phyloP scores from a whole-genome alignment of 2,113 vertebrate genomes.

The Dicentrarchus labrax region DNA sequence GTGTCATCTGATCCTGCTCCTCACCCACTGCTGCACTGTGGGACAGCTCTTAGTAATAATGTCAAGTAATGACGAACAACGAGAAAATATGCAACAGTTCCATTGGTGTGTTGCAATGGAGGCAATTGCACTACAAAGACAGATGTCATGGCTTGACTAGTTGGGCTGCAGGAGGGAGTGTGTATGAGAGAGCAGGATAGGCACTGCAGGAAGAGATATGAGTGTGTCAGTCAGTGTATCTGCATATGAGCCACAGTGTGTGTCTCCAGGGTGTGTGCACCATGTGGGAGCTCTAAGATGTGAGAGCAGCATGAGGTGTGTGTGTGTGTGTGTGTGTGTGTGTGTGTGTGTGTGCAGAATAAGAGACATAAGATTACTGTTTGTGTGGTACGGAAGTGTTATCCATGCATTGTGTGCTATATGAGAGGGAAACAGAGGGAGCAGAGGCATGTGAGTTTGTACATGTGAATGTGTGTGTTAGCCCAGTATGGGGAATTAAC shows the following conservation, averaged over 20 bases:
- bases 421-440: conserved; percentile 23
- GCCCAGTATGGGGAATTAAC: conserved; percentile 48
- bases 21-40: conserved; percentile 26
- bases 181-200: background rate
- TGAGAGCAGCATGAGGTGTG: background rate
- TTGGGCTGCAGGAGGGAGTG: conserved; percentile 29
- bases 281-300: conserved; percentile 15
- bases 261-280: conserved; percentile 4
- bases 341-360: background rate
- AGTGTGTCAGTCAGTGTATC: conserved; percentile 30
- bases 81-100: conserved; percentile 21
- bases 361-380: conserved; percentile 6
- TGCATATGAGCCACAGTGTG: conserved; percentile 4
- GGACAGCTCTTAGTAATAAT: background rate
- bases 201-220: conserved; percentile 8
- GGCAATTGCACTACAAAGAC: conserved; percentile 34
- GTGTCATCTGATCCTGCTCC: conserved; percentile 14
- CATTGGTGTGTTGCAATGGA: conserved; percentile 9
- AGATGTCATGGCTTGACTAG: conserved; percentile 41
- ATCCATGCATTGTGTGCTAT: conserved; percentile 5
- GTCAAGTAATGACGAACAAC: conserved; percentile 24
- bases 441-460: conserved; percentile 22
- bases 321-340: conserved; percentile 5
- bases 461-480: conserved; percentile 42
- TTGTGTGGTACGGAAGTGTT: conserved; percentile 2